Evolutionary conservation across 2,113 vertebrate species (phyloP), one percentile per base, ranked within the genome.

Genomic region (Lepus americanus): DNA sequence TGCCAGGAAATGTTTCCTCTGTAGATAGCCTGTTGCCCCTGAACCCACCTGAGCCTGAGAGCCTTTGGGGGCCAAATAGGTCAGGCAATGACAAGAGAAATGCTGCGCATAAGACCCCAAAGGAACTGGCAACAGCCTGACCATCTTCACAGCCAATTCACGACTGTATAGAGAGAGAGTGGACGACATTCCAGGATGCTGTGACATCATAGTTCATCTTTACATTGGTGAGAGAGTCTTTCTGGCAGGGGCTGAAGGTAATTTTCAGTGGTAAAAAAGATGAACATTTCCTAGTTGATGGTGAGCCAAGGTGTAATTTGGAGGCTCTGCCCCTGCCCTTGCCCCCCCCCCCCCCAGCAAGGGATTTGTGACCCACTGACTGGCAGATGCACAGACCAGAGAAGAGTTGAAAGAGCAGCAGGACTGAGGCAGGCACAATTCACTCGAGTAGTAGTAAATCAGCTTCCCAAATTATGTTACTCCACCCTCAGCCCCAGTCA

Each of bases 1-100:
- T 44, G 49, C 16, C 22, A 13, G 55, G n/a, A 96, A 20, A 4
- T 51, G 2, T 89, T 94, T 95, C 76, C 79, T 94, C n/a, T 96
- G 7, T 33, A 78, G 63, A 44, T 5, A 33, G n/a, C 73, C 81
- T 70, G 12, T 51, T 53, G 64, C 53, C 83, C 14, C 66, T 44
- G 27, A 93, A 36, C 64, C 49, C 61, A 79, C 22, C n/a, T 92
- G 17, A 22, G 27, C 39, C 12, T 17, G 51, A 88, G 61, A 94
- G 67, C 10, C 61, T 90, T 85, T 77, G 67, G 61, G 86, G 55
- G 70, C 31, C 82, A 66, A 53, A 16, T 64, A 91, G 25, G 17
- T 51, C 39, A 74, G 25, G 31, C n/a, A 87, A 19, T 70, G 39
- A 72, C 31, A 39, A 64, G n/a, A 80, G 59, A 70, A 69, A 72